phyloP scores from a whole-genome alignment of 2,113 vertebrate genomes.

The Lagopus leucura region DNA sequence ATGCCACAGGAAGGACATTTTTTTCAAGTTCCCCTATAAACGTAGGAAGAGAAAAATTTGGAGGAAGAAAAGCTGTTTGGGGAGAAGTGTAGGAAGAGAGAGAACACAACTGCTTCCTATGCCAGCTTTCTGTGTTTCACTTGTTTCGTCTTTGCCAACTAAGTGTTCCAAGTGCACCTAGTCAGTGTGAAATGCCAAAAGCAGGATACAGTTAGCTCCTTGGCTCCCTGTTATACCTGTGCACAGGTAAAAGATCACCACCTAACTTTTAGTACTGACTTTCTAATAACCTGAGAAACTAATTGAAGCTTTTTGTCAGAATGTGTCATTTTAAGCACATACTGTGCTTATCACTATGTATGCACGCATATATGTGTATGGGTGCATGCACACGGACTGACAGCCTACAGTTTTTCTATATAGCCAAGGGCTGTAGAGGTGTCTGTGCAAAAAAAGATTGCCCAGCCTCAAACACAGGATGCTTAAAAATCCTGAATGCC shows the following conservation, averaged over 20 bases:
- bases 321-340: background rate
- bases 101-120: background rate
- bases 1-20: background rate
- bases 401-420: background rate
- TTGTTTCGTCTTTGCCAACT: background rate
- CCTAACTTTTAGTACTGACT: background rate
- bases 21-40: rapidly evolving
- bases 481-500: background rate
- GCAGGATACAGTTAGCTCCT: background rate
- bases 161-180: rapidly evolving
- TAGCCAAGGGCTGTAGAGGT: background rate
- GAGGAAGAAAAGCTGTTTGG: background rate
- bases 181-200: background rate
- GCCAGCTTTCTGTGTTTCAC: background rate
- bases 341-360: background rate
- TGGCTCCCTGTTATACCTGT: background rate
- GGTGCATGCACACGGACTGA: background rate
- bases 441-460: background rate
- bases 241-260: background rate
- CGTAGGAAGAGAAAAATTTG: background rate
- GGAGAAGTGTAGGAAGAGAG: background rate
- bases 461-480: background rate
- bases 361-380: rapidly evolving
- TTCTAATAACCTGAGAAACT: background rate
- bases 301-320: background rate